Evolutionary conservation across 2,888 invertebrate genomes (phyloP).

Genomic region (Steromphala cineraria): DNA sequence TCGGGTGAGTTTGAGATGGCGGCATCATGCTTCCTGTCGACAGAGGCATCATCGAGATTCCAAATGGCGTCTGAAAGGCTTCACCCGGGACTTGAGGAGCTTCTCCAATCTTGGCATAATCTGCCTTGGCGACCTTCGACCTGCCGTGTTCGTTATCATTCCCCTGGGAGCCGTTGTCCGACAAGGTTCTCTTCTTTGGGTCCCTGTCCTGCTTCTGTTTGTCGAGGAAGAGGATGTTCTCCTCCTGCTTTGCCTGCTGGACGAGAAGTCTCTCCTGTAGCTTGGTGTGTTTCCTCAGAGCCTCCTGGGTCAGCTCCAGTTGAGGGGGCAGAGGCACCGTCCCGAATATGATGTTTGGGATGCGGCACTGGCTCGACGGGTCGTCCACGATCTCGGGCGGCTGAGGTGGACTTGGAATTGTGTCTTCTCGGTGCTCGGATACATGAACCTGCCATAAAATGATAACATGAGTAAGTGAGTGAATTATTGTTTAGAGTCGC

Average conservation of each 20-base stretch:
- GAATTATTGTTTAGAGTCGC: too few species aligned
- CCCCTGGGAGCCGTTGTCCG: background rate
- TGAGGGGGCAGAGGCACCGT: constrained; percentile 33
- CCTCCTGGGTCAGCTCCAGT: constrained; percentile 53
- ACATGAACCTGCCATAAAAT: constrained; percentile 47
- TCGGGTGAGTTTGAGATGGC: background rate
- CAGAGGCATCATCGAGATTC: background rate
- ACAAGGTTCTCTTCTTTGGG: background rate
- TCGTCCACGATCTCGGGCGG: constrained; percentile 15
- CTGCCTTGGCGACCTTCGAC: background rate
- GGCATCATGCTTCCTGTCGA: background rate
- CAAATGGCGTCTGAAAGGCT: background rate
- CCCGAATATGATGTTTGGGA: background rate
- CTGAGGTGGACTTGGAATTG: constrained; percentile 36
- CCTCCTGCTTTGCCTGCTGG: constrained; percentile 52
- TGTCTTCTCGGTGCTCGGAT: constrained; percentile 58
- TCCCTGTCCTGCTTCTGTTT: background rate
- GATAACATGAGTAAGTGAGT: too few species aligned
- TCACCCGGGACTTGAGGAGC: background rate
- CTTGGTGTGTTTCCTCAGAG: constrained; percentile 53
- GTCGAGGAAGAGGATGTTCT: constrained; percentile 37
- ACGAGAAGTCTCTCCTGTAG: constrained; percentile 56
- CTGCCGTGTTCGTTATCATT: background rate
- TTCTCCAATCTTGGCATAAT: background rate
- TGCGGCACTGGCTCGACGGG: background rate